Base-by-base conservation (phyloP, 2,797 vertebrate species). In the Margarornis squamiger region DNA sequence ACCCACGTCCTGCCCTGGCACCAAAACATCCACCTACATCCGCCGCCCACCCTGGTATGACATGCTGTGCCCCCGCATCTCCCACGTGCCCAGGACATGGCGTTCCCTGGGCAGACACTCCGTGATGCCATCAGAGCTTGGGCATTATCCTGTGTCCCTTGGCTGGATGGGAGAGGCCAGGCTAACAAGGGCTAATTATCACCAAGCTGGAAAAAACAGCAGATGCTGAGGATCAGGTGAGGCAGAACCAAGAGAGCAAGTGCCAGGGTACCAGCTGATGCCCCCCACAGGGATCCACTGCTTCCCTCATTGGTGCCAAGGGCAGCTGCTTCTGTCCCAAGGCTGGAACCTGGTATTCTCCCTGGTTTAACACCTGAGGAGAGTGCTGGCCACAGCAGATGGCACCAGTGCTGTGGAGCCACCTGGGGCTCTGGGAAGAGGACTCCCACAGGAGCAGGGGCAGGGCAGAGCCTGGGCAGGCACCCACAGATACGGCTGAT, bases 11-110 rank as follows among this genome's bases (percentile, higher is more conserved):
- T 76, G 30, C 48, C 24, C 6, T 18, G 45, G 57, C 66, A 81
- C 14, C 68, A 71, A 93, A 95, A 92, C 88, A 90, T 59, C 91
- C 61, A 51, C 75, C 86, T 67, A 90, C 16, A 0, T 4, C 17
- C 1, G 0, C 72, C 7, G 2, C 87, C 67, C 5, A 6, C 58
- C 66, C 34, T 0, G 0, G 83, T 65, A 41, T 27, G 30, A 38
- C 10, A 7, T 3, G 0, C n/a, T 2, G 1, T 1, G 1, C 70
- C 79, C n/a, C 63, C 7, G 0, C 3, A 5, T 26, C 59, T 62
- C 61, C 80, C 10, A 0, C 2, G 1, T 85, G 92, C 46, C 41
- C 22, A 2, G 3, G 61, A 73, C 67, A 55, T 0, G 0, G 8
- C 5, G 9, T 39, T 63, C 66, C 90, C 34, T 39, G 38, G 7